Base-by-base conservation (phyloP, 2,797 vertebrate species). In the Delichon dasypus region DNA sequence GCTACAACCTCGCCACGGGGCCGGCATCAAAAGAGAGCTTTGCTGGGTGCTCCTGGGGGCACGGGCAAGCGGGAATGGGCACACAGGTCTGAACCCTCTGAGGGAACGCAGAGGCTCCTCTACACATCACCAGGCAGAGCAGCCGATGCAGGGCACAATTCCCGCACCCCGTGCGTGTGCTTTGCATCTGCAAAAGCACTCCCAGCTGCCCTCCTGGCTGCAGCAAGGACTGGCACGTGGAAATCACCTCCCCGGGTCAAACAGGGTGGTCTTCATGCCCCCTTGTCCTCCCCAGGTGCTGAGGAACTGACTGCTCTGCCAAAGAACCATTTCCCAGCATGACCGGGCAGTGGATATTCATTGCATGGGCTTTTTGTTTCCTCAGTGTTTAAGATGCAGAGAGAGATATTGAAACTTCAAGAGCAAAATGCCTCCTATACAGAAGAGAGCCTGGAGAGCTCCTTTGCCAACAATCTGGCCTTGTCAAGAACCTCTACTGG, bases 311-410 rank as follows among this genome's bases (percentile, higher is more conserved):
- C 14, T 73, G 62, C 51, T 70, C 40, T 84, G 53, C 42, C 13
- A 4, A 81, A 48, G 3, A 50, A 19, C 12, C 40, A 26, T 70
- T 86, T 88, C 79, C 87, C 58, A 84, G 65, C 6, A 2, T 1
- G 40, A 34, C 10, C 0, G 0, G 36, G 32, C n/a, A 72, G 48
- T 2, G 29, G 85, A 45, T 60, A 91, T 48, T 82, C 71, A 90
- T 42, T 45, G n/a, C 40, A 30, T 23, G 73, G 70, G 44, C 22
- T 21, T 93, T 95, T 84, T 90, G 58, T 95, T 89, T 94, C 74
- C 86, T 48, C 88, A 97, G 97, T 97, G 30, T 85, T 94, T 91
- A 88, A 67, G 71, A 89, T 96, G 61, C 64, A 85, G 81, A 61
- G 13, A 67, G 86, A 94, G 57, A 86, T 95, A 42, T 1, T 55